Percentiles rank a stretch among this genome's conserved stretches.
These are phyloP conservation scores for Drosophila ercepeae DNA, from an alignment of 1,140 invertebrate species.

Conservation along the genomic window DNA sequence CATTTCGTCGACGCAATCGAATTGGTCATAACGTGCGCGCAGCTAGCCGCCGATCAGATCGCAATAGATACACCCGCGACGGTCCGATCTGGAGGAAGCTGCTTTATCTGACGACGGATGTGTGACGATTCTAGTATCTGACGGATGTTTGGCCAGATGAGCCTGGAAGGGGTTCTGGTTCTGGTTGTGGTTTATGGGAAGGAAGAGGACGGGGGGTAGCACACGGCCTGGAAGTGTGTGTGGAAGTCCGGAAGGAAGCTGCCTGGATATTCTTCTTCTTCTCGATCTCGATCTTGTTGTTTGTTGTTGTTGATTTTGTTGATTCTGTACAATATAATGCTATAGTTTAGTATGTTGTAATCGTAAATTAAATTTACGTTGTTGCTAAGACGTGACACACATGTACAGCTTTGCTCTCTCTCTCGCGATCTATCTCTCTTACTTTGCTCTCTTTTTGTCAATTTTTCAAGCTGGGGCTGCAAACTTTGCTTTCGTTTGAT, in stretches of 20 bases:
- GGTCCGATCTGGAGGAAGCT: not conserved
- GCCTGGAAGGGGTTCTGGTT: conserved; percentile 19
- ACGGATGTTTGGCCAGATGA: conserved; percentile 19
- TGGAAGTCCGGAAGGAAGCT: conserved; percentile 26
- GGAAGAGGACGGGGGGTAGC: conserved; percentile 31
- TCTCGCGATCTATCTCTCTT: not conserved
- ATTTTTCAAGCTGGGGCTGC: conserved; percentile 37
- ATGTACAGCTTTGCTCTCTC: conserved; percentile 28
- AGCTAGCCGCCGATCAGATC: conserved; percentile 45
- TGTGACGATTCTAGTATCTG: not conserved
- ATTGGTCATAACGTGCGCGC: conserved; percentile 84
- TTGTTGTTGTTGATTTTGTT: conserved; percentile 26
- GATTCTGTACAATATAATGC: conserved; percentile 66
- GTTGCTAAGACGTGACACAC: conserved; percentile 77
- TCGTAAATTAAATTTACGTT: conserved; percentile 68
- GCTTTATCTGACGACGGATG: conserved; percentile 1
- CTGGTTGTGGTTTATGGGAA: conserved; percentile 7
- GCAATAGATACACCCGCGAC: conserved; percentile 16
- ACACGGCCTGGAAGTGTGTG: conserved; percentile 20
- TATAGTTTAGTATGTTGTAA: conserved; percentile 75
- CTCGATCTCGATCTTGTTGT: not conserved
- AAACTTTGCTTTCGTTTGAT: conserved; percentile 14
- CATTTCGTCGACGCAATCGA: conserved; percentile 88
- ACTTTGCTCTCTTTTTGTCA: conserved; percentile 12
- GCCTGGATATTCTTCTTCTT: conserved; percentile 45